Percentiles rank a stretch among this genome's conserved stretches.
Evolutionary conservation across 2,797 vertebrate genomes (phyloP).

Genomic region (Peromyscus melanophrys): DNA sequence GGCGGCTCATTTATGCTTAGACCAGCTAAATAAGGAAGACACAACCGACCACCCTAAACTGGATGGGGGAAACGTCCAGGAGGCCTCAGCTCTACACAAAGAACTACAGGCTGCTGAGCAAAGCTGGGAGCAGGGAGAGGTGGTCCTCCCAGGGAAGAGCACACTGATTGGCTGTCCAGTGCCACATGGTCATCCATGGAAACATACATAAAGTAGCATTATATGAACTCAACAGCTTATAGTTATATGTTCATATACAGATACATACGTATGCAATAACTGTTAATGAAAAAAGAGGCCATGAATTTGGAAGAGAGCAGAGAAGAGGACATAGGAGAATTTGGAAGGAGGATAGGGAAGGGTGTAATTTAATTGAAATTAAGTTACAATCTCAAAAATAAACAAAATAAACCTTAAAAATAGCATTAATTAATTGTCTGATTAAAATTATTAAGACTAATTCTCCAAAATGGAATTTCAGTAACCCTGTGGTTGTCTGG

Average conservation of each 20-base stretch:
- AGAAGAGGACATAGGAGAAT: accelerated
- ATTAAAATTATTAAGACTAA: background rate
- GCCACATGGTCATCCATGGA: background rate
- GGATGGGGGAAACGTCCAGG: background rate
- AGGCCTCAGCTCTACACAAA: background rate
- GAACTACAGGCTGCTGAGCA: background rate
- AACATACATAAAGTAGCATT: background rate
- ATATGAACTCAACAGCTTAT: background rate
- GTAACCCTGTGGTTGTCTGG: background rate
- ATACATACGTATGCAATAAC: background rate
- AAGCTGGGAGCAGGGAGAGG: background rate
- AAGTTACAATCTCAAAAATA: background rate
- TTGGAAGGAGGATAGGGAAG: background rate
- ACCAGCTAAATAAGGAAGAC: background rate
- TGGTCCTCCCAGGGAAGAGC: background rate
- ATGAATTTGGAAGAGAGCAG: background rate
- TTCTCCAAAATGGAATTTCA: background rate
- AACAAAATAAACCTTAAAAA: background rate
- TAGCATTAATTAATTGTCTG: background rate
- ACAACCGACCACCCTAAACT: accelerated
- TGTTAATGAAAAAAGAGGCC: background rate
- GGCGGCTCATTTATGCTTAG: background rate
- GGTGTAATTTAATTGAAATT: background rate
- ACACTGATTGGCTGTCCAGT: background rate
- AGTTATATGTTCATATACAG: background rate